These are phyloP conservation scores for Nasua narica DNA, from an alignment of 2,797 vertebrate species.

Conservation along the genomic window DNA sequence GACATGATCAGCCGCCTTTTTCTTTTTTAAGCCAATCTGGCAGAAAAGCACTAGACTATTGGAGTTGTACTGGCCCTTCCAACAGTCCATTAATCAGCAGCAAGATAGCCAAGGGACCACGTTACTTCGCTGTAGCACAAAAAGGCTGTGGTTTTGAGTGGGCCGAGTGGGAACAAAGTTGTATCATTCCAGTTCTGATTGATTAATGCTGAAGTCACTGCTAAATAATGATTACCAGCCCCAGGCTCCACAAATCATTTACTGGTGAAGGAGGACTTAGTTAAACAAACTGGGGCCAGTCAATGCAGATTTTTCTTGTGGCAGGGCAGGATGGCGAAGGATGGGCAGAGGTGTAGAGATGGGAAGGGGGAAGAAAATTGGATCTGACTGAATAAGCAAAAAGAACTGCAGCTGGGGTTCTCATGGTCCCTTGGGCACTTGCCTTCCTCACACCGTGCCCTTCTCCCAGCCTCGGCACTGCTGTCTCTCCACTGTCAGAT, in stretches of 20 bases:
- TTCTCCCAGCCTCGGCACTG: background rate
- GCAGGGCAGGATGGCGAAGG: background rate
- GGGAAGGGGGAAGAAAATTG: background rate
- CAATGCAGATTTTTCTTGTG: background rate
- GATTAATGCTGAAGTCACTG: slow-evolving; percentile 47
- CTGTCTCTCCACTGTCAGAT: background rate
- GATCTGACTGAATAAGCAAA: background rate
- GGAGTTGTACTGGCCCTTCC: background rate
- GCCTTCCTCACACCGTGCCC: background rate
- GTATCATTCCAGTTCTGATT: slow-evolving; percentile 17
- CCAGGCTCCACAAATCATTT: background rate
- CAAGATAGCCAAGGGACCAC: slow-evolving; percentile 6
- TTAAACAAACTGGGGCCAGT: background rate
- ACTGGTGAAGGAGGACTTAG: background rate
- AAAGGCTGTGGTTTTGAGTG: slow-evolving; percentile 15
- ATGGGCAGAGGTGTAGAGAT: background rate
- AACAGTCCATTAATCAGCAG: slow-evolving; percentile 17
- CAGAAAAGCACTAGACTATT: slow-evolving; percentile 6
- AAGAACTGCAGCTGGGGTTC: background rate
- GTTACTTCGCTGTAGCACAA: background rate
- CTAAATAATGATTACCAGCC: slow-evolving; percentile 15
- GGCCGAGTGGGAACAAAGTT: slow-evolving; percentile 31
- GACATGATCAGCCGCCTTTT: background rate
- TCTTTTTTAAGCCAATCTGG: slow-evolving; percentile 6
- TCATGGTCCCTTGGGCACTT: background rate